These are phyloP conservation scores for Phymastichus coffea DNA, from an alignment of 1,140 invertebrate genomes.

Conservation along the genomic window DNA sequence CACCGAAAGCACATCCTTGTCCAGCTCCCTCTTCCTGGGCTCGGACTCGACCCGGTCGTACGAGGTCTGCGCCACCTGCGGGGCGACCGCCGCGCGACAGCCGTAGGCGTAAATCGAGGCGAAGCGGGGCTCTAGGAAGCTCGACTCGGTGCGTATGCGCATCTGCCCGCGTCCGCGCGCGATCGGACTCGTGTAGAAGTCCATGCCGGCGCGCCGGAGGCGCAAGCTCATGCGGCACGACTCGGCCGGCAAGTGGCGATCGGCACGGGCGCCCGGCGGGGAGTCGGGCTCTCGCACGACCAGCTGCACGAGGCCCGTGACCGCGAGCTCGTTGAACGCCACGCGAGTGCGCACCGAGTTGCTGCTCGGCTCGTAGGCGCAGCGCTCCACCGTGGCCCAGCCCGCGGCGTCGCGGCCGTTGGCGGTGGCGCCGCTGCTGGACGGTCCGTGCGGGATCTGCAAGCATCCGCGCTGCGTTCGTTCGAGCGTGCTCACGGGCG, in stretches of 20 bases:
- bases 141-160: conserved; percentile 76
- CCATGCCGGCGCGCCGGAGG: conserved; percentile 73
- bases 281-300: conserved; percentile 48
- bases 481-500: not conserved
- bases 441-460: not conserved
- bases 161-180: conserved; percentile 63
- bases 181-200: conserved; percentile 62
- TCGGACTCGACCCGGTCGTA: not conserved
- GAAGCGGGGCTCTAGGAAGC: conserved; percentile 78
- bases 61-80: not conserved
- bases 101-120: conserved; percentile 82
- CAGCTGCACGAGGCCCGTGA: conserved; percentile 72
- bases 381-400: conserved; percentile 66
- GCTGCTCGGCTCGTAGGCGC: conserved; percentile 70
- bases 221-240: conserved; percentile 77
- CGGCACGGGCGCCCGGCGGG: conserved; percentile 10
- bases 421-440: conserved; percentile 27
- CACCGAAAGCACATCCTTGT: too few species aligned
- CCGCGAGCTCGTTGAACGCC: conserved; percentile 74
- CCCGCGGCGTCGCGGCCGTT: conserved; percentile 28
- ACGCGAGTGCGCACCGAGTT: conserved; percentile 74
- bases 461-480: not conserved
- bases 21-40: conserved; percentile 1
- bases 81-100: conserved; percentile 51
- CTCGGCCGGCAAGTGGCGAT: conserved; percentile 46